Conservation (phyloP, 64 coral and sea anemone species). For the Pocillopora verrucosa region DNA sequence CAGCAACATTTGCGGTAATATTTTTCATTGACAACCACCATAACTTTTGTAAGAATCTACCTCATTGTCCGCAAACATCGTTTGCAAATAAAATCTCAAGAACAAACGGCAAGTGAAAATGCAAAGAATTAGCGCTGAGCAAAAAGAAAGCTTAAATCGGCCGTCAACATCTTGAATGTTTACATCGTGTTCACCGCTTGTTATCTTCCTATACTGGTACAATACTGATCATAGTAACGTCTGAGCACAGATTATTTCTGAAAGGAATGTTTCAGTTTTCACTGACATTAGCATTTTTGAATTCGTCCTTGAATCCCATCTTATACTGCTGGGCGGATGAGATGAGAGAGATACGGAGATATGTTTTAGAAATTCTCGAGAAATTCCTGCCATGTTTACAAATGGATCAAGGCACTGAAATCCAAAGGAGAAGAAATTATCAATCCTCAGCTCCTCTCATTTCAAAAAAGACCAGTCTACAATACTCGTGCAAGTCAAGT, state of each 20-base stretch:
- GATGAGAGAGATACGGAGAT: conserved; percentile 29
- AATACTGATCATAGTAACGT: not conserved
- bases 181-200: not conserved
- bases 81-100: conserved; percentile 1
- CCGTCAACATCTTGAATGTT: not conserved
- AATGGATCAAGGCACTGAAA: not conserved
- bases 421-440: not conserved
- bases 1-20: not conserved
- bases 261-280: not conserved
- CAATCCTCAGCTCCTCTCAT: not conserved
- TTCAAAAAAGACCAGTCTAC: not conserved
- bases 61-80: not conserved
- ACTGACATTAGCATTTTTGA: not conserved
- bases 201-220: not conserved
- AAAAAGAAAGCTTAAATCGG: conserved; percentile 10
- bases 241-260: not conserved
- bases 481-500: not conserved
- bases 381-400: not conserved
- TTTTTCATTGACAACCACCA: conserved; percentile 8
- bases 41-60: conserved; percentile 22
- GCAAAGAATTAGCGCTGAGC: not conserved
- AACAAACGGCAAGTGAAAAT: not conserved
- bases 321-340: conserved; percentile 49
- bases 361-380: not conserved
- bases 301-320: conserved; percentile 20